Conservation (phyloP, 2,113 vertebrate species). For the Crotalus viridis region DNA sequence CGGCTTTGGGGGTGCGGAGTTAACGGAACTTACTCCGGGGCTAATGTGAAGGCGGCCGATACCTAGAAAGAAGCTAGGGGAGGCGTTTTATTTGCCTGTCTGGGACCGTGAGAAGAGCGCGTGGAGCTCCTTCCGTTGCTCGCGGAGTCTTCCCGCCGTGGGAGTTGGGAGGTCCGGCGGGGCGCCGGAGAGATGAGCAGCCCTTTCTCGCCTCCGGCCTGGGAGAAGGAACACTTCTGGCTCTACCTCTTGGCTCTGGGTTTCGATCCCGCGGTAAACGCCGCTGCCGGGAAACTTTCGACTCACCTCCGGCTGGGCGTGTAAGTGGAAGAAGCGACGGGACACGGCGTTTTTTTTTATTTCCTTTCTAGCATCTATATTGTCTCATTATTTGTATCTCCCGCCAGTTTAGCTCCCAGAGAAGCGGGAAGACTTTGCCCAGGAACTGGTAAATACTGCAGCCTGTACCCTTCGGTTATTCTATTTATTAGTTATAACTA, state of each 20-base stretch:
- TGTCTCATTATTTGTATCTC: not conserved
- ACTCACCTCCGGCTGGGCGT: not conserved
- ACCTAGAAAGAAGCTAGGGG: not conserved
- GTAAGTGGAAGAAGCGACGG: slow-evolving; percentile 53
- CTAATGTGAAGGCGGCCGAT: not conserved
- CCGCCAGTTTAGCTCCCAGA: not conserved
- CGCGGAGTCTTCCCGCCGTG: not conserved
- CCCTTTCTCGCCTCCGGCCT: fast-evolving
- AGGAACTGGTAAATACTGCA: not conserved
- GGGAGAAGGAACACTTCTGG: slow-evolving; percentile 60
- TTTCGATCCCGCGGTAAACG: slow-evolving; percentile 25
- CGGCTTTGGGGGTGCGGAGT: not conserved
- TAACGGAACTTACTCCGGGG: not conserved
- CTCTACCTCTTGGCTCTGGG: slow-evolving; percentile 60
- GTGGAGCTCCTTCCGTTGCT: not conserved
- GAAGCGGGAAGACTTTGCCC: not conserved
- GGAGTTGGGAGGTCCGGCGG: not conserved
- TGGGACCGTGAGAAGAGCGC: not conserved
- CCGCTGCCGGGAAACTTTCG: slow-evolving; percentile 27
- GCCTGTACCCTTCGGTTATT: not conserved
- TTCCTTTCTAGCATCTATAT: not conserved
- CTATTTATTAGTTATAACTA: not conserved
- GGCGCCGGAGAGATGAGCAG: fast-evolving
- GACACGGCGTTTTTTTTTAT: not conserved
- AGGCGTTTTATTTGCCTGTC: not conserved